Percentiles rank a stretch among this genome's conserved stretches.
Conservation (phyloP, 1,140 invertebrate species). For the Heliconius melpomene region DNA sequence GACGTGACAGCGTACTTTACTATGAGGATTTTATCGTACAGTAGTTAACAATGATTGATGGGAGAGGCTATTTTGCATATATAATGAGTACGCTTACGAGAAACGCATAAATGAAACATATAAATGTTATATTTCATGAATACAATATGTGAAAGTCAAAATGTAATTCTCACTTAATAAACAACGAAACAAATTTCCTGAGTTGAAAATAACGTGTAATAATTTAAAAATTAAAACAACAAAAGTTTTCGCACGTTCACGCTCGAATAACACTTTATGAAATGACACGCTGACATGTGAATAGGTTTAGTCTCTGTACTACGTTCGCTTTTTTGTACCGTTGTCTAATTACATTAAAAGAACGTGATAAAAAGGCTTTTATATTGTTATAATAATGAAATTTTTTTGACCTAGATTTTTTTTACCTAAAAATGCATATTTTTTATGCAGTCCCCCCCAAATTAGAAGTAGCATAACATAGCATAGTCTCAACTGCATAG, state of each 20-base stretch:
- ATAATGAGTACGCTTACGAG: background rate
- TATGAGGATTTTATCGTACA: background rate
- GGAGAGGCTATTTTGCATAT: background rate
- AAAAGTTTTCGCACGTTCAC: conserved; percentile 20
- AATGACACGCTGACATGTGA: conserved; percentile 37
- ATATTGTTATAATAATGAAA: background rate
- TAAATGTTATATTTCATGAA: background rate
- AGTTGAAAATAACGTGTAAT: background rate
- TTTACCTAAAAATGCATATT: background rate
- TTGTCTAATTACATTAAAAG: conserved; percentile 50
- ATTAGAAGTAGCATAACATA: too few species aligned
- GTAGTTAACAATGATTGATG: background rate
- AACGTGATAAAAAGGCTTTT: background rate
- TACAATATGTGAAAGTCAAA: background rate
- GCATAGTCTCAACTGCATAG: background rate
- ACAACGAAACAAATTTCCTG: conserved; percentile 1
- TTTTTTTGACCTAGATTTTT: background rate
- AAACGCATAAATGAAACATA: background rate
- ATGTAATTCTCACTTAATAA: conserved; percentile 2
- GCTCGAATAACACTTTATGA: conserved; percentile 33
- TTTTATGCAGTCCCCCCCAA: background rate
- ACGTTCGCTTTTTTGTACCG: conserved; percentile 7
- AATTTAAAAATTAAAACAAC: conserved; percentile 13
- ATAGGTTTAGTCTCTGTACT: conserved; percentile 42
- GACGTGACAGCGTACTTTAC: conserved; percentile 36